phyloP scores from a whole-genome alignment of 1,140 invertebrate species.

The Anoplolepis gracilipes region DNA sequence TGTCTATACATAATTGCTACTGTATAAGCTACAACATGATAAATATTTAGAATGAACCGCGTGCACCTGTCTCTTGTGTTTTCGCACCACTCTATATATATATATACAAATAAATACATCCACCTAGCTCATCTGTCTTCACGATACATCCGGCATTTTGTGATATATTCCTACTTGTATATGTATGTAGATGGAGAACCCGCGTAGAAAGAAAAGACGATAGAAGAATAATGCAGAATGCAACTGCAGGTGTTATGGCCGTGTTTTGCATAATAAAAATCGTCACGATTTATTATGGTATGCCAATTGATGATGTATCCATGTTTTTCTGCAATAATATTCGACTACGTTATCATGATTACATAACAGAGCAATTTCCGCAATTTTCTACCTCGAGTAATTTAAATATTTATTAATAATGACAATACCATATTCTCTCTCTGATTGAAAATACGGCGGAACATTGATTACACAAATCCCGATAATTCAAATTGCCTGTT shows the following conservation, averaged over 20 bases:
- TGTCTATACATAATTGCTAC: not conserved
- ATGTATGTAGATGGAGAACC: not conserved
- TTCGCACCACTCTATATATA: not conserved
- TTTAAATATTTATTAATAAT: constrained; percentile 4
- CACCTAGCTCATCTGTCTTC: not conserved
- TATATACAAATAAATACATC: constrained; percentile 17
- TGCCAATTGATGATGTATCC: not conserved
- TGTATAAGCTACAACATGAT: not conserved
- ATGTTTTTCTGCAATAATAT: not conserved
- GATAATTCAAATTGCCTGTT: constrained; percentile 4
- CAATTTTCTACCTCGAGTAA: not conserved
- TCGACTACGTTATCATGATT: not conserved
- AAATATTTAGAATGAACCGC: not conserved
- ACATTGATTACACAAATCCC: constrained; percentile 1
- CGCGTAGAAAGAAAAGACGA: constrained; percentile 7
- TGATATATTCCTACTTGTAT: constrained; percentile 24
- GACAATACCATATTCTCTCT: not conserved
- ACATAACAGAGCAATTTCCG: not conserved
- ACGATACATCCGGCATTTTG: not conserved
- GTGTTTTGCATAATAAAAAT: constrained; percentile 37
- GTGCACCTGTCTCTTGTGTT: not conserved
- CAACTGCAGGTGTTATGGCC: constrained; percentile 32
- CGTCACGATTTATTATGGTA: constrained; percentile 15
- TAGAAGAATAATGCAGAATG: not conserved
- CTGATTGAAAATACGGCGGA: not conserved